Conservation (phyloP, 1,140 invertebrate genomes). For the Heliothis virescens region DNA sequence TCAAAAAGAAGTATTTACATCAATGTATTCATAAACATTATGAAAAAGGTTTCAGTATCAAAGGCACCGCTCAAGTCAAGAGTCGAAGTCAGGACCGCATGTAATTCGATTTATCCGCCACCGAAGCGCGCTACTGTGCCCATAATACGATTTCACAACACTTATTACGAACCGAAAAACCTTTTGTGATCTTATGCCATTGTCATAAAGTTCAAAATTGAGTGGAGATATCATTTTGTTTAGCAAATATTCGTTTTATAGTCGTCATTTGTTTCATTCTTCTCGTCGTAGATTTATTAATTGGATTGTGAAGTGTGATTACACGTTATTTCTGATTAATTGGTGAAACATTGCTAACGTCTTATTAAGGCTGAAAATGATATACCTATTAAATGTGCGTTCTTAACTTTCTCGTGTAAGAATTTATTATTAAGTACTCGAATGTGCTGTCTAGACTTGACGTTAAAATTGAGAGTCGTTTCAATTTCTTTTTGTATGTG, state of each 20-base stretch:
- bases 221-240: neutral
- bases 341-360: constrained; percentile 19
- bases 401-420: neutral
- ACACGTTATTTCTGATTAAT: neutral
- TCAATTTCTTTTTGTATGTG: no score
- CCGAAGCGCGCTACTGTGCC: constrained; percentile 52
- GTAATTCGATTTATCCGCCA: constrained; percentile 61
- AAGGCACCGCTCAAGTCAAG: constrained; percentile 58
- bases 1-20: neutral
- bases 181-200: constrained; percentile 26
- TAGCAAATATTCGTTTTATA: neutral
- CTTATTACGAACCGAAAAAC: constrained; percentile 32
- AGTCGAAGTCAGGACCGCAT: constrained; percentile 56
- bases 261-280: neutral
- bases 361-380: neutral
- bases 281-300: constrained; percentile 26
- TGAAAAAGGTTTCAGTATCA: constrained; percentile 55
- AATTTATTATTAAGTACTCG: neutral
- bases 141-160: constrained; percentile 53
- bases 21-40: constrained; percentile 51
- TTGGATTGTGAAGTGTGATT: constrained; percentile 31
- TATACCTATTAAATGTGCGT: neutral
- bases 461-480: no score
- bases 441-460: no score
- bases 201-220: constrained; percentile 24